phyloP scores from a whole-genome alignment of 30 jellyfish, hydroid and myxozoan genomes.

The Aurelia sp. region DNA sequence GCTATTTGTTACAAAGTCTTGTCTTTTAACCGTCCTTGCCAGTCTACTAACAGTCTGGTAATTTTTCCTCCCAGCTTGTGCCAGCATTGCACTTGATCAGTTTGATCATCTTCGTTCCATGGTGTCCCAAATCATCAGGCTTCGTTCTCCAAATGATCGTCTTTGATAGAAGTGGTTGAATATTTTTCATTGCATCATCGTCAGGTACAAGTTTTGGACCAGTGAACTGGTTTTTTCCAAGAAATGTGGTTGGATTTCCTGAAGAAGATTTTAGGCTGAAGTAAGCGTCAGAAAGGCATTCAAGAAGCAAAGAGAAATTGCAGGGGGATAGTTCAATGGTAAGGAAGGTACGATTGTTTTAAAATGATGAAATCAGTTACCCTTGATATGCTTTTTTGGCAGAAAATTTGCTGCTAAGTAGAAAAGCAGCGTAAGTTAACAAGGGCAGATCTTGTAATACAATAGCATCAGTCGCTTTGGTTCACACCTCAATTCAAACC shows the following conservation, averaged over 20 bases:
- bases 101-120: slow-evolving; percentile 42
- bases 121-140: slow-evolving; percentile 38
- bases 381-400: no score
- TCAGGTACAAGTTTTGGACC: slow-evolving; percentile 35
- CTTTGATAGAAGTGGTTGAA: background rate
- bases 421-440: no score
- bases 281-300: background rate
- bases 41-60: slow-evolving; percentile 3
- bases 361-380: no score
- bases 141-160: slow-evolving; percentile 16
- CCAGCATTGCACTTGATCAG: slow-evolving; percentile 56
- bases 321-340: background rate
- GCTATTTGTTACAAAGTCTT: no score
- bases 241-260: slow-evolving; percentile 31
- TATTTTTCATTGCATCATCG: slow-evolving; percentile 6
- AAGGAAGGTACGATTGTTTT: no score
- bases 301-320: background rate
- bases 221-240: slow-evolving; percentile 28
- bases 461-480: no score
- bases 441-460: no score
- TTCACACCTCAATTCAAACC: no score
- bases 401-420: no score
- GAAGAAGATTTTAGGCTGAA: background rate
- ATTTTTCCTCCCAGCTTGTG: slow-evolving; percentile 43
- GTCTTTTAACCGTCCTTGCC: no score